Base-by-base conservation (phyloP, 2,797 vertebrate species). In the Rallus crepitans region DNA sequence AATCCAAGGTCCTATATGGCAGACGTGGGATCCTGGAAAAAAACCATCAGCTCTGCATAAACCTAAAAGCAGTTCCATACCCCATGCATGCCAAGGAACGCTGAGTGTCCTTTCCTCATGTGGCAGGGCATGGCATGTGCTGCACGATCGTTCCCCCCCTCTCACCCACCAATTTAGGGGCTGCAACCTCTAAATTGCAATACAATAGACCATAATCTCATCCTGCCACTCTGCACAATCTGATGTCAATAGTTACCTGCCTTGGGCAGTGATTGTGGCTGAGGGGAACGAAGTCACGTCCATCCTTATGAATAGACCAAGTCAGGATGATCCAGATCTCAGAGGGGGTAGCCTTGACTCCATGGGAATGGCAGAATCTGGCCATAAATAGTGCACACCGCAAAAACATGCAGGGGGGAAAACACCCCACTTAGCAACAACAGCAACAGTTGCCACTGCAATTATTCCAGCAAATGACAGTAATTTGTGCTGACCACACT, bases 361-460 rank as follows among this genome's bases (percentile, higher is more conserved):
- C 68, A 37, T 1, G 0, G 40, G 80, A 64, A 71, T 57, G 77
- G 60, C 85, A 87, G 77, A 84, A 90, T 90, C 70, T 39, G 61
- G 40, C 64, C 88, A 78, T 93, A 95, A 96, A 95, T 68, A 87
- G 70, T 7, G 45, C 61, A 57, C 37, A 47, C 37, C 71, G 21
- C 50, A 65, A 70, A 95, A 64, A 84, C 50, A 71, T 0, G 1
- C 40, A 68, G 56, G 60, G 63, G 27, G 4, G 55, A 81, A 80
- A 53, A 63, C 42, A 31, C 9, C 0, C 9, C 27, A 88, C 87
- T 90, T 89, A 90, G 83, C 86, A 94, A 89, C 90, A 95, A 87
- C 78, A 96, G 73, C 83, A 91, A 93, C 75, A 95, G 90, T 96
- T 96, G 85, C 95, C 94, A 81, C 76, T 96, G 91, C 83, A 95